Percentiles rank a stretch among this genome's conserved stretches.
Conservation (phyloP, 2,113 vertebrate species). For the Perccottus glenii region DNA sequence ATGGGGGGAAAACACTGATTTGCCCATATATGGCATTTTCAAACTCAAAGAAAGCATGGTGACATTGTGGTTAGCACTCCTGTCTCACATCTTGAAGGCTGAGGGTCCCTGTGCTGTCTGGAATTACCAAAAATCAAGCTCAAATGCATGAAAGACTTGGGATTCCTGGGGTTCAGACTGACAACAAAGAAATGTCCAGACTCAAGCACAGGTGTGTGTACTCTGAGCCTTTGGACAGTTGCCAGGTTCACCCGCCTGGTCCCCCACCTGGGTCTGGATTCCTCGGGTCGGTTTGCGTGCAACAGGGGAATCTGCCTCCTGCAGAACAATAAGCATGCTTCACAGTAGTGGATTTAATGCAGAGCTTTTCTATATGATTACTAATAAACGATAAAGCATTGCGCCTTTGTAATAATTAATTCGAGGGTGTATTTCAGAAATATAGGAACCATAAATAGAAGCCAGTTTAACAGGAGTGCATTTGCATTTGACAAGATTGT, state of each 20-base stretch:
- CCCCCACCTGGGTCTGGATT: conserved; percentile 37
- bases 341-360: background rate
- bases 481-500: conserved; percentile 4
- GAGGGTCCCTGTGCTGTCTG: conserved; percentile 14
- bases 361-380: background rate
- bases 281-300: conserved; percentile 47
- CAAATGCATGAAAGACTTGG: conserved; percentile 40
- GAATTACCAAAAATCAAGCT: conserved; percentile 35
- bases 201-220: conserved; percentile 56
- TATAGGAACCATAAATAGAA: background rate
- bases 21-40: too few species aligned
- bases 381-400: background rate
- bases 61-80: too few species aligned
- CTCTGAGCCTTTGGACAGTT: conserved; percentile 50
- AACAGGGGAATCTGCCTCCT: conserved; percentile 17
- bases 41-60: too few species aligned
- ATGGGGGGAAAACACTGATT: too few species aligned
- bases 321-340: conserved; percentile 3
- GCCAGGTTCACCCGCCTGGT: conserved; percentile 47
- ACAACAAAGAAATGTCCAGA: conserved; percentile 38
- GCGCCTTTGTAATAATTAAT: background rate
- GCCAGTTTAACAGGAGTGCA: background rate
- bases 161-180: conserved; percentile 40
- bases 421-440: background rate
- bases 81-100: too few species aligned